Evolutionary conservation across 2,113 vertebrate genomes (phyloP).

Genomic region (Poicephalus gulielmi): DNA sequence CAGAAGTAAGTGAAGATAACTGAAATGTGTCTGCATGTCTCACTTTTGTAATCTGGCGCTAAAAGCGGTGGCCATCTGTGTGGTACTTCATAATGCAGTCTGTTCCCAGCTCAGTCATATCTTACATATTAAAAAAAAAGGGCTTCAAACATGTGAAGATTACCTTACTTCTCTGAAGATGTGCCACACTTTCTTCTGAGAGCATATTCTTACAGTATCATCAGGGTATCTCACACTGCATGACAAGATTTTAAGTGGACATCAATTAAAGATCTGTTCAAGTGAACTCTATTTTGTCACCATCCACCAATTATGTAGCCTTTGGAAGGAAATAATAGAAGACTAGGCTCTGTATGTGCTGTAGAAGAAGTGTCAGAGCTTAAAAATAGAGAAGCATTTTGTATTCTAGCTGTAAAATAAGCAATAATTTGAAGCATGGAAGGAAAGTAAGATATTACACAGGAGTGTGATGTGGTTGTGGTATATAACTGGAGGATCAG

Average conservation of each 20-base stretch:
- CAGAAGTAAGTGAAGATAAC: slow-evolving; percentile 51
- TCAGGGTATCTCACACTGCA: not conserved
- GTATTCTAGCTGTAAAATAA: slow-evolving; percentile 13
- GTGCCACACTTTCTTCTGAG: not conserved
- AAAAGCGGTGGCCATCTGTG: slow-evolving; percentile 61
- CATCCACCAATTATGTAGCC: not conserved
- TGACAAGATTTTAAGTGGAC: not conserved
- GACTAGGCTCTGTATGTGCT: not conserved
- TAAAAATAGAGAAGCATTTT: not conserved
- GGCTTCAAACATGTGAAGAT: not conserved
- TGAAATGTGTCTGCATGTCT: slow-evolving; percentile 61
- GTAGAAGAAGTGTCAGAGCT: slow-evolving; percentile 37
- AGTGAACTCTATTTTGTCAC: not conserved
- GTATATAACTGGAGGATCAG: not conserved
- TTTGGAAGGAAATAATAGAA: not conserved
- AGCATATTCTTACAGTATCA: not conserved
- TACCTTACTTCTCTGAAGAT: not conserved
- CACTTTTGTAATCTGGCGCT: slow-evolving; percentile 62
- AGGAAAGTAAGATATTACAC: not conserved
- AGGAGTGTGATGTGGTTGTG: not conserved
- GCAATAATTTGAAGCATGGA: not conserved
- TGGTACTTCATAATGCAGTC: slow-evolving; percentile 53
- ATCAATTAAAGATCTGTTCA: not conserved
- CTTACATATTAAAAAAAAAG: slow-evolving; percentile 34
- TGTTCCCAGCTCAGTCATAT: slow-evolving; percentile 54